Conservation (phyloP, 2,888 invertebrate genomes). For the Pinctada fucata region DNA sequence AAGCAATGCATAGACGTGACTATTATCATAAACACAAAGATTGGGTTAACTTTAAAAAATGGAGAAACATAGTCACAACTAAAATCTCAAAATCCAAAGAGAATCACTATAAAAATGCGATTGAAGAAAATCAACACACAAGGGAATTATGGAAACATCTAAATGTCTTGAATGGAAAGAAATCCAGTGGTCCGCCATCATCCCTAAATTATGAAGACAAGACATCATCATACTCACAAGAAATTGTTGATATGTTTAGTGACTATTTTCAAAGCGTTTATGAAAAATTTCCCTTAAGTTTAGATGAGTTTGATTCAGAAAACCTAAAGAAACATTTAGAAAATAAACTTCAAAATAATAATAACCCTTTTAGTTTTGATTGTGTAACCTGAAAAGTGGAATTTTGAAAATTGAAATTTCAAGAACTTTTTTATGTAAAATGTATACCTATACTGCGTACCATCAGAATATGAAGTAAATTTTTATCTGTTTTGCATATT, state of each 20-base stretch:
- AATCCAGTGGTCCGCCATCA: not conserved
- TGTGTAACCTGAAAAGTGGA: too few relatives aligned
- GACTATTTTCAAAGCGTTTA: not conserved
- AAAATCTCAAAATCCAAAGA: not conserved
- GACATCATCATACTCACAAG: not conserved
- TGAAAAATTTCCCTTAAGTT: too few relatives aligned
- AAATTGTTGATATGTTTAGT: not conserved
- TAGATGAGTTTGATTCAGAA: too few relatives aligned
- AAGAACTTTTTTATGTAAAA: too few relatives aligned
- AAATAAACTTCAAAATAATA: too few relatives aligned
- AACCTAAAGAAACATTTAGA: too few relatives aligned
- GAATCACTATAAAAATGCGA: not conserved
- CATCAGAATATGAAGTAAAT: too few relatives aligned
- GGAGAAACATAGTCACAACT: not conserved
- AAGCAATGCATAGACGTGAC: not conserved
- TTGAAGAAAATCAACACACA: not conserved
- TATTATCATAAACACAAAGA: not conserved
- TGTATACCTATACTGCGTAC: too few relatives aligned
- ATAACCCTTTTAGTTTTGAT: too few relatives aligned
- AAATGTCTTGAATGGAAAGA: not conserved
- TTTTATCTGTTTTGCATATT: too few relatives aligned
- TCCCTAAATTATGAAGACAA: not conserved
- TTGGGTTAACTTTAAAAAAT: not conserved
- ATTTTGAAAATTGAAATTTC: too few relatives aligned
- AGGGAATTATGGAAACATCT: not conserved